These are phyloP conservation scores for Mylabris sibirica DNA, from an alignment of 2,888 invertebrate genomes.

Conservation along the genomic window DNA sequence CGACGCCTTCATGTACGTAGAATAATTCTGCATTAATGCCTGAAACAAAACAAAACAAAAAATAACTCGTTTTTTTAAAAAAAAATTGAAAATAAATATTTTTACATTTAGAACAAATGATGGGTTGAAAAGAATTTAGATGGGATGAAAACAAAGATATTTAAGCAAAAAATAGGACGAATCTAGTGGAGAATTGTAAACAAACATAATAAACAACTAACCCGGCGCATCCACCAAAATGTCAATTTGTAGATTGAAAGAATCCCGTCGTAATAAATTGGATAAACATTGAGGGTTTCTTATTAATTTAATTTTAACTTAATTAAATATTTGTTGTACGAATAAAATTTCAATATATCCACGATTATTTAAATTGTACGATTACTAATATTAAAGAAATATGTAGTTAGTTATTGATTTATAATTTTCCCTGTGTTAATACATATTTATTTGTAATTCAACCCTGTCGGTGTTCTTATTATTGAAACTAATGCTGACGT, in stretches of 20 bases:
- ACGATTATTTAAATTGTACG: not conserved
- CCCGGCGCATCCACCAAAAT: conserved; percentile 12
- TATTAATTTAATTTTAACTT: not conserved
- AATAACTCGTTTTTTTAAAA: too few relatives aligned
- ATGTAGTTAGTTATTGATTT: not conserved
- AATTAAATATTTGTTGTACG: not conserved
- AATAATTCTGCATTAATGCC: conserved; percentile 79
- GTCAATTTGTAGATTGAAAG: not conserved
- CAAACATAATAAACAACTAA: not conserved
- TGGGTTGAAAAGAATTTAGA: not conserved
- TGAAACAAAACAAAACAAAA: conserved; percentile 60
- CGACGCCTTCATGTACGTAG: conserved; percentile 83
- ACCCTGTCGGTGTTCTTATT: not conserved
- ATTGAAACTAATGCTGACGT: not conserved
- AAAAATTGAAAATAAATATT: not conserved
- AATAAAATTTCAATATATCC: not conserved
- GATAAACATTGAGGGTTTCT: not conserved
- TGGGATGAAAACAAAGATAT: too few relatives aligned
- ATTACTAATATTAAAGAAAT: not conserved
- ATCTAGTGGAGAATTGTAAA: too few relatives aligned
- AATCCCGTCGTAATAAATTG: not conserved
- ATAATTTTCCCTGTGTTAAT: not conserved
- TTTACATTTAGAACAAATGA: not conserved
- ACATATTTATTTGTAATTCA: not conserved
- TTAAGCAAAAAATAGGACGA: not conserved